Evolutionary conservation across 2,888 invertebrate species (phyloP), one percentile per base, ranked within the genome.

Genomic region (Athetis lepigone): DNA sequence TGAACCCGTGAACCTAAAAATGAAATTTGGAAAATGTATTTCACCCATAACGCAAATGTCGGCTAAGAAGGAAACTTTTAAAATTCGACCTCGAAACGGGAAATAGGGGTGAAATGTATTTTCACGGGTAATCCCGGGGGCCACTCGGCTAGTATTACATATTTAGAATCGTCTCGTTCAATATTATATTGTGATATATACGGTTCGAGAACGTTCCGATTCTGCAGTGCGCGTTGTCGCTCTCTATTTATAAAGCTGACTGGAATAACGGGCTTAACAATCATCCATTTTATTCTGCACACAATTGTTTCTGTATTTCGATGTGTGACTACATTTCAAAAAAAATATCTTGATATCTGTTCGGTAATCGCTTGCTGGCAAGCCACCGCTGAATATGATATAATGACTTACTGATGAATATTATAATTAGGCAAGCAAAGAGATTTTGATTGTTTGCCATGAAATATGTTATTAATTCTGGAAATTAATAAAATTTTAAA

Each of bases 241-340:
- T 60, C 70, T 85, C 80, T 85, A 85, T 86, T 86, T 84, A 85
- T 82, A 81, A 84, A 79, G 73, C 80, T 64, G 76, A 75, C 76
- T 75, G 81, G 69, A 77, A 81, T 82, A 82, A 83, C 78, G 71
- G 81, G 79, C 73, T 82, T 80, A 83, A 79, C 82, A 79, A 81
- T 84, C 80, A 82, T 83, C 78, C 77, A 81, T 83, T 86, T 82
- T 78, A 79, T 81, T 80, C 60, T 52, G 61, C 25, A 54, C 56
- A 65, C 61, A 80, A 77, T 75, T 73, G 72, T 77, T 76, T 80
- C 51, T 61, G 65, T 58, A 67, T 75, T 77, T 61, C 58, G 62
- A 74, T 70, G 67, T 63, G 60, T 68, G 70, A 63, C 70, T 76
- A 65, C 64, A 75, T 73, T 76, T 78, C 61, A 68, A 75, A 76